A percentile compares a stretch with the other conserved stretches of the same genome.
Conservation (phyloP, 2,113 vertebrate species). For the Ammodytes marinus region DNA sequence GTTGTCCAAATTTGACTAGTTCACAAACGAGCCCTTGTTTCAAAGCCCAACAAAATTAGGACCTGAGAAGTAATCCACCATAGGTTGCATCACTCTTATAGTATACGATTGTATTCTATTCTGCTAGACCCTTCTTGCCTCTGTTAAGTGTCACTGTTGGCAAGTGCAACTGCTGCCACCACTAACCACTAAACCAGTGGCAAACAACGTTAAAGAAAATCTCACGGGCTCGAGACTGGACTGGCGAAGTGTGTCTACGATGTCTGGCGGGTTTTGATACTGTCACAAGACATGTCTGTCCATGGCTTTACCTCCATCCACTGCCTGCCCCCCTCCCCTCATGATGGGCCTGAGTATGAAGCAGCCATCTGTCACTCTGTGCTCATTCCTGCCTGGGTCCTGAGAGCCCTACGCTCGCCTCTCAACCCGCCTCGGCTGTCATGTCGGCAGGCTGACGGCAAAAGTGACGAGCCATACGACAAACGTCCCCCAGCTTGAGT, state of each 20-base stretch:
- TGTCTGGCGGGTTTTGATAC: conserved; percentile 79
- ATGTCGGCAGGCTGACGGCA: conserved; percentile 85
- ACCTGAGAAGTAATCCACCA: background rate
- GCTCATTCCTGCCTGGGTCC: conserved; percentile 71
- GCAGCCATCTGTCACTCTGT: conserved; percentile 78
- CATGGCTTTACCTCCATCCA: conserved; percentile 35
- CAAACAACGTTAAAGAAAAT: conserved; percentile 61
- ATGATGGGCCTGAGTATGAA: conserved; percentile 79
- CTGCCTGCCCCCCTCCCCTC: conserved; percentile 63
- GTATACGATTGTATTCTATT: conserved; percentile 48
- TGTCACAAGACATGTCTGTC: conserved; percentile 77
- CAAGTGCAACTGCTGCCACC: conserved; percentile 17
- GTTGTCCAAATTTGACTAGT: background rate
- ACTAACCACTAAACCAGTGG: conserved; percentile 52
- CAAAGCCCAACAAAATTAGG: background rate
- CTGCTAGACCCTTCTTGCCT: conserved; percentile 39
- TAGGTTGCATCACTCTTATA: conserved; percentile 41
- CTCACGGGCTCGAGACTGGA: conserved; percentile 54
- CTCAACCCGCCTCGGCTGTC: conserved; percentile 84
- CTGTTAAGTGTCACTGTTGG: conserved; percentile 24
- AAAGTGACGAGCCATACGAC: conserved; percentile 83
- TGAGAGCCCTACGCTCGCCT: conserved; percentile 82
- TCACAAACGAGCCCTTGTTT: background rate
- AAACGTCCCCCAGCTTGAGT: conserved; percentile 82
- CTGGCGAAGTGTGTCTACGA: conserved; percentile 49